A percentile compares a stretch with the other conserved stretches of the same genome.
phyloP scores from a whole-genome alignment of 2,888 invertebrate genomes.

The Caenorhabditis angaria region DNA sequence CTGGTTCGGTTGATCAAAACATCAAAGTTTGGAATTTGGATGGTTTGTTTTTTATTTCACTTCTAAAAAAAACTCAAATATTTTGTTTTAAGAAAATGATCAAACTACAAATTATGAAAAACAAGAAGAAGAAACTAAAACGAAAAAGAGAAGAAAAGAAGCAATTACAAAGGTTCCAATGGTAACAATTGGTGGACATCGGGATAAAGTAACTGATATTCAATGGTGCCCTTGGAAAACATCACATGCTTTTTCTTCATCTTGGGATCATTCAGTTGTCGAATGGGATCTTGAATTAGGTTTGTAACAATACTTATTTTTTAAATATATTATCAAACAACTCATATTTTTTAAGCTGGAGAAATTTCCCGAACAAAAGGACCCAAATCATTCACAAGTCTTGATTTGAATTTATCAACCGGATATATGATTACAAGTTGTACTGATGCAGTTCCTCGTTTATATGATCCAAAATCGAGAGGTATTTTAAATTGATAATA shows the following conservation, averaged over 20 bases:
- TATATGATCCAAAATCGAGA: constrained; percentile 89
- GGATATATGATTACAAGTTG: constrained; percentile 84
- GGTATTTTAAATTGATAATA: constrained; percentile 65
- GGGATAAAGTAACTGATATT: constrained; percentile 83
- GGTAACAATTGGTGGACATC: constrained; percentile 88
- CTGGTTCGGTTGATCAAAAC: constrained; percentile 75
- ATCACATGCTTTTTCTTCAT: constrained; percentile 82
- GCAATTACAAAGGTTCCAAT: constrained; percentile 77
- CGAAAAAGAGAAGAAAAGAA: constrained; percentile 47
- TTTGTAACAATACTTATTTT: too few relatives aligned
- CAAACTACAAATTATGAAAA: constrained; percentile 45
- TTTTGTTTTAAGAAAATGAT: constrained; percentile 36
- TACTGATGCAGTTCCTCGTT: constrained; percentile 87
- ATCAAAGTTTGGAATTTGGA: constrained; percentile 74
- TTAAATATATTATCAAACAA: neutral
- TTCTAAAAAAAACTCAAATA: neutral
- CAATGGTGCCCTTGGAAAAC: constrained; percentile 83
- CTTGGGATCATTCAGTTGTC: constrained; percentile 94
- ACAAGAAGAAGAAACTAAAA: constrained; percentile 36
- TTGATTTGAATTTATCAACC: constrained; percentile 84
- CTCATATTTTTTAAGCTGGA: constrained; percentile 40
- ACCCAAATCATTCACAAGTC: constrained; percentile 81
- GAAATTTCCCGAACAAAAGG: constrained; percentile 53
- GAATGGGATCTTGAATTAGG: constrained; percentile 84
- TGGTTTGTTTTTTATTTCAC: constrained; percentile 13